These are phyloP conservation scores for Takifugu bimaculatus DNA, from an alignment of 2,113 vertebrate species.

Conservation along the genomic window DNA sequence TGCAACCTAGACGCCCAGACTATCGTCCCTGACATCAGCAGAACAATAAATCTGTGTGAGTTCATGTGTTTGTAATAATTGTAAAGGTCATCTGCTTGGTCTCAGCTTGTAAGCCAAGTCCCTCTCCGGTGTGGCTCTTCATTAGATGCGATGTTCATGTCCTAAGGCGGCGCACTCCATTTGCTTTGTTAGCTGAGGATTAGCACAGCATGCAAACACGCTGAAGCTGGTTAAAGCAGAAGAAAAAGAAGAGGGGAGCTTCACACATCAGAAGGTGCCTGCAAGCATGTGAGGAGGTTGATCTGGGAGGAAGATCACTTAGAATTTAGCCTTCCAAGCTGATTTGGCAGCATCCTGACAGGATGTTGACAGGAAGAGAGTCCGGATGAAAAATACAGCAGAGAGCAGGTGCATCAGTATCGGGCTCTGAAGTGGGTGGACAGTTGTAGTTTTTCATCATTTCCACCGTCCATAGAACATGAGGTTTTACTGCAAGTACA, in stretches of 20 bases:
- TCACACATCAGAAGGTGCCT: constrained; percentile 7
- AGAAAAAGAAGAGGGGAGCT: not conserved
- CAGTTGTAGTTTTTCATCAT: not conserved
- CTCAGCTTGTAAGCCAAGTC: constrained; percentile 24
- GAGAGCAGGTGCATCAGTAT: constrained; percentile 12
- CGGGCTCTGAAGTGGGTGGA: not conserved
- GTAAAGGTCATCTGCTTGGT: constrained; percentile 57
- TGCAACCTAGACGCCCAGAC: constrained; percentile 44
- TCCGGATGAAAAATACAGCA: not conserved
- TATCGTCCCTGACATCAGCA: constrained; percentile 55
- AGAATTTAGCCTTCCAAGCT: constrained; percentile 44
- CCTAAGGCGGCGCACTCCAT: constrained; percentile 35
- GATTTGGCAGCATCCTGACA: constrained; percentile 31
- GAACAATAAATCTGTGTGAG: constrained; percentile 46
- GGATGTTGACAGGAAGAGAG: constrained; percentile 3
- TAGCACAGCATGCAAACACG: constrained; percentile 18
- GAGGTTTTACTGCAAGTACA: constrained; percentile 22
- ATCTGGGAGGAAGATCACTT: constrained; percentile 35
- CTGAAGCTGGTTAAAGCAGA: not conserved
- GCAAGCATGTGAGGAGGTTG: constrained; percentile 9
- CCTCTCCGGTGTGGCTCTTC: constrained; percentile 28
- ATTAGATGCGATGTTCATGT: constrained; percentile 48
- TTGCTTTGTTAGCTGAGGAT: constrained; percentile 31
- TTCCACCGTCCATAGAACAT: constrained; percentile 17
- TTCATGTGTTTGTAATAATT: constrained; percentile 5